Conservation (phyloP, 2,888 invertebrate genomes). For the Callyntrura sp. region DNA sequence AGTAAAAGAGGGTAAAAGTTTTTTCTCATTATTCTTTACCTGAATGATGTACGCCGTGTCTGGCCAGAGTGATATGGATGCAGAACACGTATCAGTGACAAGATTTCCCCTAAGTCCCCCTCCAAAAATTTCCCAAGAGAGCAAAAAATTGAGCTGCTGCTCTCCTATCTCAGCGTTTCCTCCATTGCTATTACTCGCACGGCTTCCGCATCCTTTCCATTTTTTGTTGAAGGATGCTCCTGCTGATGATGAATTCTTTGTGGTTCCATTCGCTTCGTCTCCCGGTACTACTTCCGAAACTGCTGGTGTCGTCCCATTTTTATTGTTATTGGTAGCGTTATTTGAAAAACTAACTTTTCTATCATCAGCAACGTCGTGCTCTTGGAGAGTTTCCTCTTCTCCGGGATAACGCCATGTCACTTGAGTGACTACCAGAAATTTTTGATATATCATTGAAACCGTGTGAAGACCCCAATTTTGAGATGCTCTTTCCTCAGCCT, state of each 20-base stretch:
- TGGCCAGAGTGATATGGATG: constrained; percentile 92
- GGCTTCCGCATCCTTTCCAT: constrained; percentile 57
- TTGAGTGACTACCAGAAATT: constrained; percentile 89
- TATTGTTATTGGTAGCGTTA: not conserved
- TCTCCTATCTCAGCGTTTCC: constrained; percentile 26
- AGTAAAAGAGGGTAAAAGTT: not conserved
- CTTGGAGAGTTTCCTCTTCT: constrained; percentile 43
- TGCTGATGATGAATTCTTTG: not conserved
- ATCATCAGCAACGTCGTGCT: not conserved
- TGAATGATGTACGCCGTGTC: constrained; percentile 93
- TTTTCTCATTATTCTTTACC: constrained; percentile 86
- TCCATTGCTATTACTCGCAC: constrained; percentile 47
- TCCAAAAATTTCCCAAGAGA: constrained; percentile 94
- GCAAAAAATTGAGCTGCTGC: constrained; percentile 88
- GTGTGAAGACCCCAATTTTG: constrained; percentile 88
- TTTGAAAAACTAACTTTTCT: not conserved
- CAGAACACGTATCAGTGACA: constrained; percentile 92
- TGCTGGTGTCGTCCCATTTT: constrained; percentile 10
- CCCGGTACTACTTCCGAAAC: not conserved
- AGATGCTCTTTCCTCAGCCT: not conserved
- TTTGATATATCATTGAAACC: constrained; percentile 90
- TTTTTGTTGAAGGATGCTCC: constrained; percentile 14
- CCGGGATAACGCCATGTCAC: constrained; percentile 88
- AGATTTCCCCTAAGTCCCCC: constrained; percentile 93
- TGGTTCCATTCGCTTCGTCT: not conserved